phyloP scores from a whole-genome alignment of 2,888 invertebrate species.

The Hydroisotoma schaefferi region DNA sequence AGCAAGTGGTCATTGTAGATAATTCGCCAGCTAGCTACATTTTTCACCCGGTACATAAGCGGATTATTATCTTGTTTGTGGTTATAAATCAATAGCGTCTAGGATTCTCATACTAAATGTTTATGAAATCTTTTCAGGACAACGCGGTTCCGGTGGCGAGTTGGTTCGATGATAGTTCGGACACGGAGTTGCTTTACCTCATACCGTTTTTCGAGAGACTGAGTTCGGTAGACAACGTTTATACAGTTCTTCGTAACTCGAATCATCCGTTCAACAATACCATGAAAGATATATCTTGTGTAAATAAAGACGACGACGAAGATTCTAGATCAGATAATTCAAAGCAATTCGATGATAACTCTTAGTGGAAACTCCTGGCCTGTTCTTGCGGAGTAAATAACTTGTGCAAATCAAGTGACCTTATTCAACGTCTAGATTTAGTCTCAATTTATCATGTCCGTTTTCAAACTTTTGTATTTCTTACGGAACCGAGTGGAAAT shows the following conservation, averaged over 20 bases:
- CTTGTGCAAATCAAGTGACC: constrained; percentile 18
- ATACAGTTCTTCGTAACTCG: constrained; percentile 87
- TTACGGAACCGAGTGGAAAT: constrained; percentile 15
- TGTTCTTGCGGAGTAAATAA: constrained; percentile 12
- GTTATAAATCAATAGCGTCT: background rate
- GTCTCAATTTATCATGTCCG: constrained; percentile 17
- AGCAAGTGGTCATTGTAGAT: constrained; percentile 96
- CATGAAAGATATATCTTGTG: constrained; percentile 7
- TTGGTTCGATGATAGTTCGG: constrained; percentile 99
- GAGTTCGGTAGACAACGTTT: constrained; percentile 94
- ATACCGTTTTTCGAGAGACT: constrained; percentile 97
- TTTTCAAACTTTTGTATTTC: constrained; percentile 20
- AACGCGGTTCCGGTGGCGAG: constrained; percentile 86
- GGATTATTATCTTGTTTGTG: background rate
- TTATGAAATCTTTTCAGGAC: constrained; percentile 50
- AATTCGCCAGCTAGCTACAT: constrained; percentile 99
- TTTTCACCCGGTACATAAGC: constrained; percentile 81
- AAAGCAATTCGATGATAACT: constrained; percentile 16
- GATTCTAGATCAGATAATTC: constrained; percentile 20
- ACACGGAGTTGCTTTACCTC: constrained; percentile 92
- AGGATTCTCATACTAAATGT: constrained; percentile 10
- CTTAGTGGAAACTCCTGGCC: constrained; percentile 12
- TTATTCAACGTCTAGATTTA: constrained; percentile 16
- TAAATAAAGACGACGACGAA: constrained; percentile 17
- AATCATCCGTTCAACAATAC: constrained; percentile 65